These are phyloP conservation scores for Abrostola triplasia DNA, from an alignment of 2,888 invertebrate species.

Conservation along the genomic window DNA sequence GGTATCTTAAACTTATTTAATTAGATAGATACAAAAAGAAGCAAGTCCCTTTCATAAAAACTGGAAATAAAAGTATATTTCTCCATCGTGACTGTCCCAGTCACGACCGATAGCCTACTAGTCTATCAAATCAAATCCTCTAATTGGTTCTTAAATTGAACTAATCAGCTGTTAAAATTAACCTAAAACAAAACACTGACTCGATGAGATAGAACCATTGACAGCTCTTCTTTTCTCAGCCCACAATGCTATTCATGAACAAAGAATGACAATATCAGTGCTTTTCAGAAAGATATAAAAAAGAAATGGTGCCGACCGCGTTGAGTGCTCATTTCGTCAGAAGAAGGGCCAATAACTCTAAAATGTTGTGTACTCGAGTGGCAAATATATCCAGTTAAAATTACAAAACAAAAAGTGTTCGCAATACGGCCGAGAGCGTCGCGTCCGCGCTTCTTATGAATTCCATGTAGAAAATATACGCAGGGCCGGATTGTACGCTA, in stretches of 20 bases:
- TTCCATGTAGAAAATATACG: constrained; percentile 50
- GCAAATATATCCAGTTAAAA: constrained; percentile 59
- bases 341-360: constrained; percentile 50
- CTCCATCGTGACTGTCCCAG: too few species aligned
- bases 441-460: constrained; percentile 57
- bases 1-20: too few species aligned
- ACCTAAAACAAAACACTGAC: neutral
- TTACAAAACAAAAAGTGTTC: constrained; percentile 58
- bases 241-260: constrained; percentile 8
- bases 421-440: constrained; percentile 46
- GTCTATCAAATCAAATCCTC: too few species aligned
- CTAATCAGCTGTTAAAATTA: too few species aligned
- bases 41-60: too few species aligned
- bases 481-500: constrained; percentile 34
- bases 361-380: constrained; percentile 49
- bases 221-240: neutral
- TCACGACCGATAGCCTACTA: too few species aligned
- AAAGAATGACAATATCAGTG: constrained; percentile 21
- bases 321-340: constrained; percentile 38
- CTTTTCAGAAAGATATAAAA: constrained; percentile 26
- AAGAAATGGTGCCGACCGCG: constrained; percentile 34
- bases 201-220: neutral
- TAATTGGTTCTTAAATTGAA: too few species aligned
- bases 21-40: too few species aligned
- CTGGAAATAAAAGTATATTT: too few species aligned